Evolutionary conservation across 2,888 invertebrate species (phyloP).

Genomic region (Leptarthrus brevirostris): DNA sequence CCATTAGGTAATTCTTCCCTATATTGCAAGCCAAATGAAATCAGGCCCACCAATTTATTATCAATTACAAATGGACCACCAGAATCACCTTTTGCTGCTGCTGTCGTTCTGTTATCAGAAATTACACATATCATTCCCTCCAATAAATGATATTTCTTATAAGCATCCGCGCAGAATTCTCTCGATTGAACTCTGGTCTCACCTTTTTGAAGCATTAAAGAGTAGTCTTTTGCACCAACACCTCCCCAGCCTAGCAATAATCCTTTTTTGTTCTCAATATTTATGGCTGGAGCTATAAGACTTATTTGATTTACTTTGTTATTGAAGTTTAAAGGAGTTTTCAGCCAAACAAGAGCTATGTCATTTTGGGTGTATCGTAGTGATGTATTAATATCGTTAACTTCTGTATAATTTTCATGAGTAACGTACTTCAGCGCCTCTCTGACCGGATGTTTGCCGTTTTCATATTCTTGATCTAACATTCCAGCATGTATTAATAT

Average conservation of each 20-base stretch:
- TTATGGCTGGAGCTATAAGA: background rate
- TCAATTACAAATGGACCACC: background rate
- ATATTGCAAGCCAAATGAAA: background rate
- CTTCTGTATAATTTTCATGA: background rate
- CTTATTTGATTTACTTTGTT: background rate
- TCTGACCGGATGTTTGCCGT: background rate
- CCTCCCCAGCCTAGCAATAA: slow-evolving; percentile 4
- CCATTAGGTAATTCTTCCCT: too few species aligned
- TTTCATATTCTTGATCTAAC: background rate
- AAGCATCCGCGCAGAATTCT: too few species aligned
- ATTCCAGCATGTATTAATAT: background rate
- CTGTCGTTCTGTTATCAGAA: background rate
- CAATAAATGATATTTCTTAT: too few species aligned
- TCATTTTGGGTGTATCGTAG: background rate
- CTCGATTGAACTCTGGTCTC: background rate
- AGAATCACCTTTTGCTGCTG: slow-evolving; percentile 1
- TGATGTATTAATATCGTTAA: background rate
- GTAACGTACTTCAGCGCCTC: background rate
- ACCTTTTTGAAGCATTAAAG: background rate
- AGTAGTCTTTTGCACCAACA: background rate
- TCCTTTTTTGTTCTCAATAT: background rate
- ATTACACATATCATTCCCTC: background rate
- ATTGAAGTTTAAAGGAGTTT: background rate
- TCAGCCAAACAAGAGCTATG: background rate
- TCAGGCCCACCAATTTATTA: background rate